Base-by-base conservation (phyloP, 2,113 vertebrate genomes). In the Gobio gobio region DNA sequence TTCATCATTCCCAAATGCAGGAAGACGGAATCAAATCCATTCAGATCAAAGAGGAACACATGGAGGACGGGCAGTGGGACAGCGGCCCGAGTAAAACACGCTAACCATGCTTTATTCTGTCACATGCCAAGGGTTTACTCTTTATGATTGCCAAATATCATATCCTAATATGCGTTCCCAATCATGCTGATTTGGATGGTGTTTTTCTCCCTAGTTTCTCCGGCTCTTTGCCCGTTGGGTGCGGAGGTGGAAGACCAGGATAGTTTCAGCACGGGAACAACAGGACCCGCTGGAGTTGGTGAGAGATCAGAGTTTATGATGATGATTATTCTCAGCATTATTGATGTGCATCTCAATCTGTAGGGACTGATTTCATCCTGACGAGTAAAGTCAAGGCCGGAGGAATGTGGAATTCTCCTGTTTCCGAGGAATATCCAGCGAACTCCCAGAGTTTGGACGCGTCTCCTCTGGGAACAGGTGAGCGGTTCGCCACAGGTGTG, bases 1-100 rank as follows among this genome's bases (percentile, higher is more conserved):
- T 72, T 29, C 20, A 13, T 2, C 54, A 4, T 86, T 78, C 5
- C 40, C 24, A 43, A 20, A 22, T 22, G 1, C 49, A 86, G 59
- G 83, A 78, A 22, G 66, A 81, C 9, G 80, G 33, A 63, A 54
- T 84, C 36, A 79, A 88, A 63, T 63, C 47, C 2, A 51, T 88
- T 79, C 88, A 79, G 1, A 83, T 89, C 51, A 89, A 89, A 86
- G 86, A 88, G 10, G 88, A 89, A 54, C 83, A 81, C 66, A 40
- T 85, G 24, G 88, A 89, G 68, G 33, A 88, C 5, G 80, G 45
- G 4, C n/a, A 51, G 51, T 86, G 84, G 85, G 83, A 83, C 73
- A 59, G 29, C 22, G 66, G 40, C 20, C 74, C 68, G 0, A 86
- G 88, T 89, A 89, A 83, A 80, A 33, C 18, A 24, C 40, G 63